Evolutionary conservation across 2,888 invertebrate genomes (phyloP).

Genomic region (Hecatera dysodea): DNA sequence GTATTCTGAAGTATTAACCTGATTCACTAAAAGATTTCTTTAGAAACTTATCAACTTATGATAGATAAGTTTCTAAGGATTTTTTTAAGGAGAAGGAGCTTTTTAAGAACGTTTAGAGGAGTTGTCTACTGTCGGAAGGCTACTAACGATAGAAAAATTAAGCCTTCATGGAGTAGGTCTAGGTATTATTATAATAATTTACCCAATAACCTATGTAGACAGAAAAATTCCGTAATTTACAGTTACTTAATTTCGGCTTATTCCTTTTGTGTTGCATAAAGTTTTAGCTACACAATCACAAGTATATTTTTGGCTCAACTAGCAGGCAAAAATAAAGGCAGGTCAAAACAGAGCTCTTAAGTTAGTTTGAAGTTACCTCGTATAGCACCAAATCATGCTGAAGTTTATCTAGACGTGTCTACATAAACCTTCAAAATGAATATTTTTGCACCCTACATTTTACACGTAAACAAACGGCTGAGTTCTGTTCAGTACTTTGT

Average conservation of each 20-base stretch:
- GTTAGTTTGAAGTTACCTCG: background rate
- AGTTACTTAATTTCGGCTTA: no score
- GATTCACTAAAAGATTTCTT: slow-evolving; percentile 18
- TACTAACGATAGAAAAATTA: background rate
- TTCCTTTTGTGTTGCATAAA: no score
- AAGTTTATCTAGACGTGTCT: background rate
- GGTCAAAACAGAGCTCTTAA: background rate
- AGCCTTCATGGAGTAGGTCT: background rate
- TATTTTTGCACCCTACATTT: background rate
- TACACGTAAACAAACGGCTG: background rate
- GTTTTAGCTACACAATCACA: background rate
- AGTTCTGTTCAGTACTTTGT: background rate
- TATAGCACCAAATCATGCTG: no score
- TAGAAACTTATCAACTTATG: slow-evolving; percentile 46
- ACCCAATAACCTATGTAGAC: no score
- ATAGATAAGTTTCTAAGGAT: slow-evolving; percentile 46
- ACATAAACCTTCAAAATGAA: background rate
- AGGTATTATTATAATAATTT: no score
- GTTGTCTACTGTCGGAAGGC: slow-evolving; percentile 9
- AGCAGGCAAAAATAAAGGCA: no score
- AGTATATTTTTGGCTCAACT: background rate
- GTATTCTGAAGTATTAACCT: slow-evolving; percentile 8
- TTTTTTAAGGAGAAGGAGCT: no score
- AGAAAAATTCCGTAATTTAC: no score
- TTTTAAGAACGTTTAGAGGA: no score